A percentile compares a stretch with the other conserved stretches of the same genome.
These are phyloP conservation scores for Arctopsyche grandis DNA, from an alignment of 1,140 invertebrate genomes.

Conservation along the genomic window DNA sequence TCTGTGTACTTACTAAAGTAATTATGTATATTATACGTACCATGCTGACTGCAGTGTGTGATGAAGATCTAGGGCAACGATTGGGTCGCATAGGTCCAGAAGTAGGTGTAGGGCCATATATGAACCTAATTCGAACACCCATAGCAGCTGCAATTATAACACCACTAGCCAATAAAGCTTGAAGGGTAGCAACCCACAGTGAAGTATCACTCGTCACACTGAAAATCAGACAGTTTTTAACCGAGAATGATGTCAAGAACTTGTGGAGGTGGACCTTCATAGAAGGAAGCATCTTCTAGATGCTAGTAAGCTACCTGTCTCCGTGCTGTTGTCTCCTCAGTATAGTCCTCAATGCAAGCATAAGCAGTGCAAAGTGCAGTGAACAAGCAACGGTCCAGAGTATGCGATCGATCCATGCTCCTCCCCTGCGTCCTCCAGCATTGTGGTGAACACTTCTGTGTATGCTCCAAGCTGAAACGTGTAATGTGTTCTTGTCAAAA, in stretches of 20 bases:
- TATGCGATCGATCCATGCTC: constrained; percentile 37
- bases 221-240: neutral
- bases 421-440: constrained; percentile 51
- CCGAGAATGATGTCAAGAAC: neutral
- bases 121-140: constrained; percentile 25
- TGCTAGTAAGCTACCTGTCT: constrained; percentile 27
- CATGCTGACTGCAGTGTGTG: constrained; percentile 52
- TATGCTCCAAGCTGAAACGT: constrained; percentile 52
- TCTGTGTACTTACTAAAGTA: too few species aligned
- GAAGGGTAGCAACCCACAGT: constrained; percentile 39
- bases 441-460: constrained; percentile 51
- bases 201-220: constrained; percentile 48
- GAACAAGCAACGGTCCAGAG: constrained; percentile 41
- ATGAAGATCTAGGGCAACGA: constrained; percentile 48
- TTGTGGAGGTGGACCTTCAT: neutral
- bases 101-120: constrained; percentile 42
- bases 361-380: constrained; percentile 43
- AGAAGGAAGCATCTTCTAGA: neutral
- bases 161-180: constrained; percentile 18
- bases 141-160: constrained; percentile 27
- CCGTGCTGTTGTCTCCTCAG: constrained; percentile 38
- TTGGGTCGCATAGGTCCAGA: constrained; percentile 16
- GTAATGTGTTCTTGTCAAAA: neutral
- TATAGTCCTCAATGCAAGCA: constrained; percentile 30
- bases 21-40: constrained; percentile 31